phyloP scores from a whole-genome alignment of 2,888 invertebrate species.

The Catocala fraxini region DNA sequence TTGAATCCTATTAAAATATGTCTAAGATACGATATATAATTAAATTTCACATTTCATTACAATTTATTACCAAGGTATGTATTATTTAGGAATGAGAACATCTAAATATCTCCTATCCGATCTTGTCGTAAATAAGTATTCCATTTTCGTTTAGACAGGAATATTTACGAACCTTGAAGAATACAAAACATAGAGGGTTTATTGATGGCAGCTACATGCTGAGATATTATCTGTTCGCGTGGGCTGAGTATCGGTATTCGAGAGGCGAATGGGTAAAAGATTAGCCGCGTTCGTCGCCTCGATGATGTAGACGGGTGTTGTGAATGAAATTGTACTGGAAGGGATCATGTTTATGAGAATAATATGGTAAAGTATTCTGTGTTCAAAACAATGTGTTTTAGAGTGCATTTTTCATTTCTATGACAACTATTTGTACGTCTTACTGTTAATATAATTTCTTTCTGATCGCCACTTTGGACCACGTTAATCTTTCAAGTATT shows the following conservation, averaged over 20 bases:
- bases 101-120: conserved; percentile 21
- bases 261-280: conserved; percentile 13
- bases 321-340: background rate
- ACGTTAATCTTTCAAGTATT: no score
- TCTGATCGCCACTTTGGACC: no score
- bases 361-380: no score
- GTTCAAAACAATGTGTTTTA: no score
- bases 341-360: no score
- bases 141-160: conserved; percentile 29
- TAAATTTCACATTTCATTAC: no score
- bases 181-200: conserved; percentile 28
- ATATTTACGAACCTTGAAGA: conserved; percentile 30
- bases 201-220: conserved; percentile 32
- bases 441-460: no score
- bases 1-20: no score
- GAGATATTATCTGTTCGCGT: conserved; percentile 23
- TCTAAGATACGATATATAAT: no score
- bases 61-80: background rate
- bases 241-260: conserved; percentile 18
- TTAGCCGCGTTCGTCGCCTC: conserved; percentile 12
- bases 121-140: conserved; percentile 41
- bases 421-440: no score
- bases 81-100: background rate
- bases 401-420: no score
- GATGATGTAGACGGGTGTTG: conserved; percentile 17